phyloP scores from a whole-genome alignment of 2,888 invertebrate genomes.

The Hipparchia semele region DNA sequence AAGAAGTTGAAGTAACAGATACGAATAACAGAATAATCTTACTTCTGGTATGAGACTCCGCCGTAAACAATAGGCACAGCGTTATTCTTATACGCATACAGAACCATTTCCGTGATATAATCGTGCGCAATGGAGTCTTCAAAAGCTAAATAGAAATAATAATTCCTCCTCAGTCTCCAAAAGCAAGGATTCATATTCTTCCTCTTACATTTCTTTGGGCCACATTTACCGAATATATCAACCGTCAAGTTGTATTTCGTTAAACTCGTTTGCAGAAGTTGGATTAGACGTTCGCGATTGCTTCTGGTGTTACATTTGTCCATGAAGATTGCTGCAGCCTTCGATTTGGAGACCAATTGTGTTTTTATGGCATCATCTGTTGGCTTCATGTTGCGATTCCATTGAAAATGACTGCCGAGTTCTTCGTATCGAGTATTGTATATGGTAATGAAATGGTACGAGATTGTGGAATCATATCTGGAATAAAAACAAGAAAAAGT shows the following conservation, averaged over 20 bases:
- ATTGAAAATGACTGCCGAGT: slow-evolving; percentile 50
- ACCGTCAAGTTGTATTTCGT: slow-evolving; percentile 61
- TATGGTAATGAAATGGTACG: slow-evolving; percentile 56
- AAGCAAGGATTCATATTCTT: slow-evolving; percentile 60
- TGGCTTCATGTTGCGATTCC: slow-evolving; percentile 52
- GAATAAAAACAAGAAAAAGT: background rate
- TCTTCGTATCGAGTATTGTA: slow-evolving; percentile 52
- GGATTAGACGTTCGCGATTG: slow-evolving; percentile 56
- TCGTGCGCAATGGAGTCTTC: slow-evolving; percentile 87
- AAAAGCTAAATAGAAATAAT: slow-evolving; percentile 88
- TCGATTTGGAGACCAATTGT: slow-evolving; percentile 54
- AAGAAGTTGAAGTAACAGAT: too few relatives aligned
- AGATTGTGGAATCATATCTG: slow-evolving; percentile 60
- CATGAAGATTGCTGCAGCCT: slow-evolving; percentile 63
- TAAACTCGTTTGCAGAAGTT: slow-evolving; percentile 71
- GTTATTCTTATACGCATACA: slow-evolving; percentile 80
- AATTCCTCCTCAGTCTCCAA: slow-evolving; percentile 75
- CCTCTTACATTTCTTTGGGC: slow-evolving; percentile 57
- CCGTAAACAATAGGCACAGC: slow-evolving; percentile 87
- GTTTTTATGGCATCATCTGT: slow-evolving; percentile 46
- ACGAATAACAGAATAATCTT: slow-evolving; percentile 48
- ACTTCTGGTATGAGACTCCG: slow-evolving; percentile 82
- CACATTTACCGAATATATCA: slow-evolving; percentile 82
- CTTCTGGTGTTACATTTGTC: slow-evolving; percentile 62
- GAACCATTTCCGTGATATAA: slow-evolving; percentile 72